These are phyloP conservation scores for Acanthurus leucopareius DNA, from an alignment of 2,797 vertebrate genomes.

Conservation along the genomic window DNA sequence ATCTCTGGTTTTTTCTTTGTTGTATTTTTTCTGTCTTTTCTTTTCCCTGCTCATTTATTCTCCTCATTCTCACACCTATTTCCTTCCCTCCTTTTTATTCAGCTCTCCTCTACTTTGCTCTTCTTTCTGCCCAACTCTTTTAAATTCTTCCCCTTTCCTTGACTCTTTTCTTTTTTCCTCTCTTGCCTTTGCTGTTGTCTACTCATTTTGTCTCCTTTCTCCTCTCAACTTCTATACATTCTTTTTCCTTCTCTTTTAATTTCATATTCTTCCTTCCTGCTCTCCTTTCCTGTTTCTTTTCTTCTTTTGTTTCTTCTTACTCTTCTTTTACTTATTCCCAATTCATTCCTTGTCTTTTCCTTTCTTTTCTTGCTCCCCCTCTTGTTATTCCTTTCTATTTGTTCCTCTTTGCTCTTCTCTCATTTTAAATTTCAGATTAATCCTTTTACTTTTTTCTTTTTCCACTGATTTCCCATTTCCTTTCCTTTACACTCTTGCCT, in stretches of 20 bases:
- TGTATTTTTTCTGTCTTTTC: conserved; percentile 37
- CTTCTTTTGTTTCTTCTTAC: not conserved
- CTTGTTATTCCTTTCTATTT: not conserved
- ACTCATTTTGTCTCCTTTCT: not conserved
- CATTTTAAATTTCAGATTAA: not conserved
- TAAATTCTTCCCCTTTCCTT: not conserved
- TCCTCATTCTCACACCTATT: conserved; percentile 38
- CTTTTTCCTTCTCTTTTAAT: not conserved
- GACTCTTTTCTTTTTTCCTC: not conserved
- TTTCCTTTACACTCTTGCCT: not conserved
- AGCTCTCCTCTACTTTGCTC: not conserved
- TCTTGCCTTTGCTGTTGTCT: not conserved
- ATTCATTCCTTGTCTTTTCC: not conserved
- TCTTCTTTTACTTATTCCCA: not conserved
- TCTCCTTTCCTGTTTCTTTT: not conserved
- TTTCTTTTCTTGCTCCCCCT: not conserved
- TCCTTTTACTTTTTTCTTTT: not conserved
- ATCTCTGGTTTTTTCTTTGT: conserved; percentile 44
- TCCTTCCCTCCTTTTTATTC: conserved; percentile 24
- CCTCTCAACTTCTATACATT: not conserved
- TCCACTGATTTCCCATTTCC: not conserved
- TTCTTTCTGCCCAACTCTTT: conserved; percentile 6
- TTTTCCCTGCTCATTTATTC: not conserved
- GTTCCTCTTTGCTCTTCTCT: not conserved
- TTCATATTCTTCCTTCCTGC: not conserved